Base-by-base conservation (phyloP, 2,888 invertebrate species). In the Seira ritae region DNA sequence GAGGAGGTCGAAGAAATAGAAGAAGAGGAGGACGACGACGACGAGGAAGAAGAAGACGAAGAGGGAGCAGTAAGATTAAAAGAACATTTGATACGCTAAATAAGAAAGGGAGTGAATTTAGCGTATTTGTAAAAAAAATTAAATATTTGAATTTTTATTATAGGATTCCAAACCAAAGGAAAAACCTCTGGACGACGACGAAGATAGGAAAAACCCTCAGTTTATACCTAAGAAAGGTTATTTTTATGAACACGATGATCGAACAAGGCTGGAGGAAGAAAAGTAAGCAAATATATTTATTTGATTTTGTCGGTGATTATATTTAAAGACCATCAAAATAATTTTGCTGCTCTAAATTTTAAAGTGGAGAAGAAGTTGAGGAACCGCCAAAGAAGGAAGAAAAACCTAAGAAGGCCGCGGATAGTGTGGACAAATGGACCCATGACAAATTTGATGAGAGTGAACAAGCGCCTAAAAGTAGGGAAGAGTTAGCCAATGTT, bases 141-240 rank as follows among this genome's bases (percentile, higher is more conserved):
- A 17, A 17, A 19, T 91, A 89, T 88, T 85, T 78, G 17, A 66
- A 69, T 73, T 37, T 65, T 80, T 77, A 66, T 65, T 85, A 82
- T 82, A 22, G 66, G 31, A 37, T 31, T 19, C 24, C 3, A n/a
- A 75, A 24, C 68, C 42, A 42, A 67, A 81, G 0, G 93, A 94
- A 80, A 94, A 95, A 87, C 94, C 95, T 88, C 94, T 98, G 1
- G 98, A 98, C 90, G 95, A 96, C 90, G 97, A 97, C 90, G 98
- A 98, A 90, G 98, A 98, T 90, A 93, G 96, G 62, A 95, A 97
- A 90, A 98, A 98, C 92, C 98, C 98, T 0, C 98, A 98, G 90
- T 98, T 98, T 91, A 98, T 98, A 88, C 98, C 98, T 0, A 97
- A 98, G 90, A 93, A 95, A 88, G 98, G 98, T 0, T 96, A 96